phyloP scores from a whole-genome alignment of 2,888 invertebrate genomes.

The Nomada fucata region DNA sequence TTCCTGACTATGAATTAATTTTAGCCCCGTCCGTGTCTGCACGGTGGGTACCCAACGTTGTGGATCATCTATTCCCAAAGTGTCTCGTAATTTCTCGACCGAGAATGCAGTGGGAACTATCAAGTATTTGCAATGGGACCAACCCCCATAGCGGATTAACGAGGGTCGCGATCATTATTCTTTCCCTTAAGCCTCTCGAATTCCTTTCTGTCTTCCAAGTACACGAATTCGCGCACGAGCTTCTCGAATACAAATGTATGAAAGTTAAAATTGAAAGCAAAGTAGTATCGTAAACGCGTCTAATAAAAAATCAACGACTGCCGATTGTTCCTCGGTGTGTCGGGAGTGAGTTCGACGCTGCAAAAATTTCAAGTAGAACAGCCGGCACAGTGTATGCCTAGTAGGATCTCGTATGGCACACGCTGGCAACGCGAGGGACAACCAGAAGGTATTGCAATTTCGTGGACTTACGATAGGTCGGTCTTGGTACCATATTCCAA shows the following conservation, averaged over 20 bases:
- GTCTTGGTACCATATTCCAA: conserved; percentile 88
- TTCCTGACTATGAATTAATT: conserved; percentile 70
- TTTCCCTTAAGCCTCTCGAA: conserved; percentile 2
- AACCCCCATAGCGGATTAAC: conserved; percentile 37
- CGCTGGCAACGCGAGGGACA: conserved; percentile 26
- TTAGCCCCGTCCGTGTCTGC: conserved; percentile 45
- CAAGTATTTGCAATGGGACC: conserved; percentile 50
- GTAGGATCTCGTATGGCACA: background rate
- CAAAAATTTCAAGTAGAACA: background rate
- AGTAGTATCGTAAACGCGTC: background rate
- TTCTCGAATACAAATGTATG: no score
- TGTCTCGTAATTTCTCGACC: conserved; percentile 67
- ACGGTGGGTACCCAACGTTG: conserved; percentile 19
- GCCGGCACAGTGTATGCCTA: background rate
- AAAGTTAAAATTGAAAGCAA: background rate
- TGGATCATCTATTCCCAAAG: conserved; percentile 64
- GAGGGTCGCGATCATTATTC: conserved; percentile 44
- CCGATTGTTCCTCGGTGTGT: background rate
- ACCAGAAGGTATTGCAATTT: conserved; percentile 10
- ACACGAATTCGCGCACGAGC: background rate
- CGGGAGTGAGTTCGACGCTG: background rate
- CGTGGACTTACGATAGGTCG: conserved; percentile 85
- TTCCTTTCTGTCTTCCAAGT: background rate
- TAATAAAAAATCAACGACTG: background rate
- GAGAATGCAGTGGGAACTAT: conserved; percentile 31